These are phyloP conservation scores for Epinotia bilunana DNA, from an alignment of 2,888 invertebrate species.

Conservation along the genomic window DNA sequence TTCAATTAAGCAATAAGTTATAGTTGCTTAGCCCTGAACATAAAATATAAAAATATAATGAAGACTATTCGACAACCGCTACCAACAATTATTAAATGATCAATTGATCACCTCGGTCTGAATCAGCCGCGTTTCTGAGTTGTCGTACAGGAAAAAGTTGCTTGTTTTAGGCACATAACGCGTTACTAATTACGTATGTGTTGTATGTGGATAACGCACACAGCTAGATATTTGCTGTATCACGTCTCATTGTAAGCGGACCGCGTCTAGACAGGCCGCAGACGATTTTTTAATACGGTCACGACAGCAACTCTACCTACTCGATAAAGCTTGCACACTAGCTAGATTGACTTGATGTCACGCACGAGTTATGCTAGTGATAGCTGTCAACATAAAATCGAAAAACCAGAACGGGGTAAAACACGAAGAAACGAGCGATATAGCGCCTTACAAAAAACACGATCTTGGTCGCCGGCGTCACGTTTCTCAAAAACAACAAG, in stretches of 20 bases:
- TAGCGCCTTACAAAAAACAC: too few species aligned
- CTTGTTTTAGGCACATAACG: slow-evolving; percentile 21
- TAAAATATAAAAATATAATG: not conserved
- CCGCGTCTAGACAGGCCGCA: slow-evolving; percentile 76
- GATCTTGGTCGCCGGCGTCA: too few species aligned
- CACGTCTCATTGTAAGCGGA: slow-evolving; percentile 67
- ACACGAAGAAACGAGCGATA: too few species aligned
- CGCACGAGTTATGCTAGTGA: slow-evolving; percentile 21
- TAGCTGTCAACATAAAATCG: slow-evolving; percentile 28
- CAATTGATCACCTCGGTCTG: not conserved
- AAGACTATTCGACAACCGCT: not conserved
- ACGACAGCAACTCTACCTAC: slow-evolving; percentile 42
- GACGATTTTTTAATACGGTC: slow-evolving; percentile 75
- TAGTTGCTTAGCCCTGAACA: not conserved
- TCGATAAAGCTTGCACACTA: slow-evolving; percentile 37
- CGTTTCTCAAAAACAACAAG: too few species aligned
- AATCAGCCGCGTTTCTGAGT: slow-evolving; percentile 19
- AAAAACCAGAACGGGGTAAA: too few species aligned
- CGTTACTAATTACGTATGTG: slow-evolving; percentile 34
- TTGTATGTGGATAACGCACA: slow-evolving; percentile 46
- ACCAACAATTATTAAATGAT: not conserved
- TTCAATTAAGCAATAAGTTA: not conserved
- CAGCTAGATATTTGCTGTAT: slow-evolving; percentile 62
- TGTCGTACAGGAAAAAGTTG: slow-evolving; percentile 28
- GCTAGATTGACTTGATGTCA: slow-evolving; percentile 22